phyloP scores from a whole-genome alignment of 2,113 vertebrate species.

The Cacatua alba region DNA sequence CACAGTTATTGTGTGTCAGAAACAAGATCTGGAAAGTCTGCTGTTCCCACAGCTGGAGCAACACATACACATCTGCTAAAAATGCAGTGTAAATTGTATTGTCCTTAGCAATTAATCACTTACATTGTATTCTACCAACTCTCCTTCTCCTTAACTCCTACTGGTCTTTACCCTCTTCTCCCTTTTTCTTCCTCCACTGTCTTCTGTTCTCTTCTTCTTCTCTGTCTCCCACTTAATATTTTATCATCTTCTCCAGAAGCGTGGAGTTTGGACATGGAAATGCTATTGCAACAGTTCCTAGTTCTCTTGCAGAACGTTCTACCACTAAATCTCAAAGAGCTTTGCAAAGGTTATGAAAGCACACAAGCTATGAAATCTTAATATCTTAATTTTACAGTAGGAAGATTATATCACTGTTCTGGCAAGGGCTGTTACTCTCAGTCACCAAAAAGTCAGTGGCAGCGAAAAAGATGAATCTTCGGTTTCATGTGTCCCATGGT shows the following conservation, averaged over 20 bases:
- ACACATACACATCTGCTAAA: conserved; percentile 21
- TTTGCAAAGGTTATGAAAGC: not conserved
- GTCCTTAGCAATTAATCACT: conserved; percentile 36
- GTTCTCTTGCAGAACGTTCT: not conserved
- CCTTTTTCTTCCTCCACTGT: not conserved
- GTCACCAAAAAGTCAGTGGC: not conserved
- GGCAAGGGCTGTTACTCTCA: not conserved
- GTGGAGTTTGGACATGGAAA: not conserved
- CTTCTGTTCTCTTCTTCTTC: not conserved
- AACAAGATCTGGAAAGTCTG: conserved; percentile 49
- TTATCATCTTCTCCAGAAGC: not conserved
- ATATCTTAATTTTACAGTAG: not conserved
- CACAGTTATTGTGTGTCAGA: conserved; percentile 39
- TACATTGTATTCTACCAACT: not conserved
- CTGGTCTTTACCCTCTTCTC: not conserved
- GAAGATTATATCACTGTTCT: not conserved
- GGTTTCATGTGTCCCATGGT: not conserved
- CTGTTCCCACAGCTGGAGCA: conserved; percentile 53
- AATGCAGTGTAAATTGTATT: conserved; percentile 14
- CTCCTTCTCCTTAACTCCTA: conserved; percentile 21
- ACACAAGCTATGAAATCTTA: not conserved
- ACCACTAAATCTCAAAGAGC: not conserved
- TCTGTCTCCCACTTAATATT: not conserved
- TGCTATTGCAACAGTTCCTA: not conserved
- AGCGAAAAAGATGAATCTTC: not conserved